Evolutionary conservation across 2,797 vertebrate species (phyloP).

Genomic region (Vultur gryphus): DNA sequence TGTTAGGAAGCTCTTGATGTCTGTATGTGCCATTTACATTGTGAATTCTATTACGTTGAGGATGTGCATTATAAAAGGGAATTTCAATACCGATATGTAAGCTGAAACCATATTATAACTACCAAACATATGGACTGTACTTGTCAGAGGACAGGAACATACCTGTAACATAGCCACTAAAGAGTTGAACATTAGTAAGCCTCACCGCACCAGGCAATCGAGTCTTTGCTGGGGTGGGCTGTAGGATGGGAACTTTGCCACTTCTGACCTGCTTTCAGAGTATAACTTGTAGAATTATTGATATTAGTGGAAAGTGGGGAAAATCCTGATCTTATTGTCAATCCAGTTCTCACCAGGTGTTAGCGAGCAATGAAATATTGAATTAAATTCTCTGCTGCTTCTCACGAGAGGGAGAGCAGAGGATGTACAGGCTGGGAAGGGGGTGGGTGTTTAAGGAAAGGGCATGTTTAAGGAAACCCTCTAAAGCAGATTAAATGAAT

Average conservation of each 20-base stretch:
- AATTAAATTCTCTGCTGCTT: background rate
- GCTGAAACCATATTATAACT: background rate
- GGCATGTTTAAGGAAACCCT: background rate
- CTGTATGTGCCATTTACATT: background rate
- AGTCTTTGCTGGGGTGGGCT: background rate
- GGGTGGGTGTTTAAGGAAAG: background rate
- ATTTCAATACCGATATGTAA: background rate
- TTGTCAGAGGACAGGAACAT: background rate
- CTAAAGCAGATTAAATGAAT: background rate
- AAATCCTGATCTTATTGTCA: background rate
- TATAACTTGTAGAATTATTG: background rate
- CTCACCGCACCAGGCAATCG: rapidly evolving
- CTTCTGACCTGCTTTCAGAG: background rate
- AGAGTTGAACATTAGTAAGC: background rate
- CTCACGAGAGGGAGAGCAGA: background rate
- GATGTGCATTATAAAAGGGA: background rate
- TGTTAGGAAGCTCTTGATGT: background rate
- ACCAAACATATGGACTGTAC: rapidly evolving
- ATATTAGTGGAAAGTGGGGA: background rate
- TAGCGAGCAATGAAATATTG: background rate
- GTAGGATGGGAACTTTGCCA: rapidly evolving
- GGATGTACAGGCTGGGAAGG: too few relatives aligned
- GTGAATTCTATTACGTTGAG: background rate
- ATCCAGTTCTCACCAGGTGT: background rate
- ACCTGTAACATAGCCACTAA: rapidly evolving